Percentiles rank a stretch among this genome's conserved stretches.
Conservation (phyloP, 2,113 vertebrate species). For the Cacatua alba region DNA sequence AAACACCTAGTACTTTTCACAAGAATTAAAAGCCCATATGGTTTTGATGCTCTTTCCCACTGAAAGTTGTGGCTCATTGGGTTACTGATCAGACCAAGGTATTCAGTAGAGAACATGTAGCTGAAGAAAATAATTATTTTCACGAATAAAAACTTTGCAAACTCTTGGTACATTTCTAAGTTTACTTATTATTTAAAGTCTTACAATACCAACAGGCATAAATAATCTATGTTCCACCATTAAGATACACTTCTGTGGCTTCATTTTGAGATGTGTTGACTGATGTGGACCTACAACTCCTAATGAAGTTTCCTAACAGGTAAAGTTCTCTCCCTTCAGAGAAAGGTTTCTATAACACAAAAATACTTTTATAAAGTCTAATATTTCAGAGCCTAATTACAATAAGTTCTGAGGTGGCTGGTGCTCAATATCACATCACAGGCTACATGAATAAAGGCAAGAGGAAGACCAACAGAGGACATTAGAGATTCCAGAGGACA, state of each 20-base stretch:
- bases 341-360: background rate
- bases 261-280: background rate
- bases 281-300: background rate
- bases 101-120: background rate
- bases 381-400: background rate
- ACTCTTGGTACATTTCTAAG: background rate
- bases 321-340: background rate
- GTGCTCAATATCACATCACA: background rate
- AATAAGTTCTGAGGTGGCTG: background rate
- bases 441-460: background rate
- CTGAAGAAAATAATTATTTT: background rate
- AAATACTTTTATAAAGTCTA: rapidly evolving
- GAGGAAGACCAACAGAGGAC: background rate
- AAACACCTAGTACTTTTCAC: background rate
- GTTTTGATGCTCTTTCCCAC: background rate
- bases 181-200: background rate
- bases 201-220: background rate
- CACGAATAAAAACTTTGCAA: background rate
- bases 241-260: background rate
- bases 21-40: background rate
- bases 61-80: background rate
- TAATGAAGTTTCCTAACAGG: background rate
- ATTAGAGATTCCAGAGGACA: background rate
- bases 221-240: background rate
- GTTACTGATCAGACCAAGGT: background rate